Evolutionary conservation across 1,140 invertebrate species (phyloP).

Genomic region (Sesamia nonagrioides): DNA sequence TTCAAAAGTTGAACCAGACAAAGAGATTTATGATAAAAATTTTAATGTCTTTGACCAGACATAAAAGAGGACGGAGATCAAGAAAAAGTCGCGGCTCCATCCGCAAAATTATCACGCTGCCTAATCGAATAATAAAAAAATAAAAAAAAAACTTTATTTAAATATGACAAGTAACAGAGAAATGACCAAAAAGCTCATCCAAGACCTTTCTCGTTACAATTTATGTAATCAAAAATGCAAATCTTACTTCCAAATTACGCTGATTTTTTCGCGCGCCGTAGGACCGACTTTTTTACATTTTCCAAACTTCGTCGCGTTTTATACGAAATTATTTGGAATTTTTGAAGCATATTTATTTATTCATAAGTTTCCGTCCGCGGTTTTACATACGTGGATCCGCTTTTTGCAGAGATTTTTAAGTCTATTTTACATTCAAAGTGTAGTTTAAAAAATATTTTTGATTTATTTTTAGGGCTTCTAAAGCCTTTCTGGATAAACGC

Average conservation of each 20-base stretch:
- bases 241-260: conserved; percentile 67
- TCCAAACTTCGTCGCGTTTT: conserved; percentile 37
- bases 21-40: too few species aligned
- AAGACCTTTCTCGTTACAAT: conserved; percentile 57
- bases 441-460: not conserved
- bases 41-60: too few species aligned
- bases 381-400: conserved; percentile 16
- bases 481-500: not conserved
- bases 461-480: not conserved
- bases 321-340: conserved; percentile 37
- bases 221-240: conserved; percentile 78
- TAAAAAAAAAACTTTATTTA: not conserved
- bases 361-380: conserved; percentile 32
- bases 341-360: conserved; percentile 49
- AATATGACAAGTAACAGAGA: not conserved
- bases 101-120: too few species aligned
- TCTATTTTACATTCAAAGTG: not conserved
- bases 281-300: conserved; percentile 12
- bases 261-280: conserved; percentile 57
- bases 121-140: not conserved
- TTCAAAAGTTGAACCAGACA: too few species aligned
- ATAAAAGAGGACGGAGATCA: too few species aligned
- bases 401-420: conserved; percentile 19
- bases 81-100: too few species aligned
- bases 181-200: conserved; percentile 23